phyloP scores from a whole-genome alignment of 2,888 invertebrate species.

The Micropterix aruncella region DNA sequence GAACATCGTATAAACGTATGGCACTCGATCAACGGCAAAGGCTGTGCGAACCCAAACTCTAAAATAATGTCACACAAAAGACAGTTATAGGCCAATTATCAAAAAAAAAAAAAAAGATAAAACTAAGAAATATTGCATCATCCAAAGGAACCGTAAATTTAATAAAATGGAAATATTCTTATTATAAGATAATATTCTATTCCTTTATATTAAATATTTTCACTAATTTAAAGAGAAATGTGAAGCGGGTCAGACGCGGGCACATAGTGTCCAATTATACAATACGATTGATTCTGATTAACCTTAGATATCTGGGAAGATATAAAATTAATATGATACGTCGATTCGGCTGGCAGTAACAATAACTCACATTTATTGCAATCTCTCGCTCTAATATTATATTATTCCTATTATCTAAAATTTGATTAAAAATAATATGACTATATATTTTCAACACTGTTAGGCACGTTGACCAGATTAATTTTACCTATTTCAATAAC shows the following conservation, averaged over 20 bases:
- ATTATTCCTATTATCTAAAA: neutral
- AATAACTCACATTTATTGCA: neutral
- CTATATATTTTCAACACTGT: neutral
- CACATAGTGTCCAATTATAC: neutral
- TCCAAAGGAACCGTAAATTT: neutral
- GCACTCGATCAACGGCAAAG: no score
- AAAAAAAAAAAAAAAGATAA: no score
- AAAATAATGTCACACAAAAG: no score
- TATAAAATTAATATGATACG: neutral
- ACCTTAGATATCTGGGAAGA: no score
- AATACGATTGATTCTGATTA: neutral
- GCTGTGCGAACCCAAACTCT: no score
- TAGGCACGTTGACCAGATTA: neutral
- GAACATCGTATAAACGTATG: no score
- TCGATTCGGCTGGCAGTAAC: neutral
- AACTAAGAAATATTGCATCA: neutral
- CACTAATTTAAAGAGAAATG: neutral
- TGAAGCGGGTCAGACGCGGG: neutral
- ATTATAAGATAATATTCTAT: neutral
- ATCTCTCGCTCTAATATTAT: no score
- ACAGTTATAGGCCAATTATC: no score
- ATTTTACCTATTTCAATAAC: neutral
- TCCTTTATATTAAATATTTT: neutral
- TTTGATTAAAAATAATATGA: neutral
- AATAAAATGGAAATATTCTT: neutral